These are phyloP conservation scores for Camelus dromedarius DNA, from an alignment of 2,113 vertebrate genomes.

Conservation along the genomic window DNA sequence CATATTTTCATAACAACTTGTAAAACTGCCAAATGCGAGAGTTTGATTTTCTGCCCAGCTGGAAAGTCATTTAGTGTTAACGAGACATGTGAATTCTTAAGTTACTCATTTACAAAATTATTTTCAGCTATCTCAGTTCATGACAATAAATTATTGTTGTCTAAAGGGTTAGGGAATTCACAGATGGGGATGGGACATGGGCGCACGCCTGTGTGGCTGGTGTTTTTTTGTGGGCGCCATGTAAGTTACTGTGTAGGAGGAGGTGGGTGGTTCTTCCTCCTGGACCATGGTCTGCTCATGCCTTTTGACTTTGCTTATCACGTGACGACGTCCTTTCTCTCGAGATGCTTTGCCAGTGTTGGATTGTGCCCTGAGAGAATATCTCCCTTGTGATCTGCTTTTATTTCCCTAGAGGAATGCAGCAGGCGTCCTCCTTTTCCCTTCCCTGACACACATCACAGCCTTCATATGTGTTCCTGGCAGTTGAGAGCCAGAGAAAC, in stretches of 20 bases:
- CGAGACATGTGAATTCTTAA: constrained; percentile 74
- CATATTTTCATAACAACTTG: constrained; percentile 68
- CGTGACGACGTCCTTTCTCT: neutral
- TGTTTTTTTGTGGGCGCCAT: neutral
- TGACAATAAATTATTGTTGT: constrained; percentile 47
- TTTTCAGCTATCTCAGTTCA: constrained; percentile 72
- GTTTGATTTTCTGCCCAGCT: constrained; percentile 83
- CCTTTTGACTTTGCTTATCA: neutral
- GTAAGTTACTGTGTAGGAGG: neutral
- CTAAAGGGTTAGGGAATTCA: neutral
- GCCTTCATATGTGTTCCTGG: neutral
- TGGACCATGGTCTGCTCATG: rapidly evolving
- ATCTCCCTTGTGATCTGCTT: neutral
- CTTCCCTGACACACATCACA: constrained; percentile 38
- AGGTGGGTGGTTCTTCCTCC: neutral
- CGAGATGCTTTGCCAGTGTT: rapidly evolving
- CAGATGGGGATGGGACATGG: neutral
- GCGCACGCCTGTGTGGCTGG: neutral
- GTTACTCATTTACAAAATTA: constrained; percentile 74
- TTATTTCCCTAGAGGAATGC: constrained; percentile 9
- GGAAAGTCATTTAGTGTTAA: constrained; percentile 81
- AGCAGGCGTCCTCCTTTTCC: neutral
- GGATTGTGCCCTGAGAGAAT: constrained; percentile 1
- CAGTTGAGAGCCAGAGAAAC: neutral
- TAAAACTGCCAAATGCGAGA: constrained; percentile 75